Base-by-base conservation (phyloP, 2,888 invertebrate genomes). In the Drosophila pseudotalamancana region DNA sequence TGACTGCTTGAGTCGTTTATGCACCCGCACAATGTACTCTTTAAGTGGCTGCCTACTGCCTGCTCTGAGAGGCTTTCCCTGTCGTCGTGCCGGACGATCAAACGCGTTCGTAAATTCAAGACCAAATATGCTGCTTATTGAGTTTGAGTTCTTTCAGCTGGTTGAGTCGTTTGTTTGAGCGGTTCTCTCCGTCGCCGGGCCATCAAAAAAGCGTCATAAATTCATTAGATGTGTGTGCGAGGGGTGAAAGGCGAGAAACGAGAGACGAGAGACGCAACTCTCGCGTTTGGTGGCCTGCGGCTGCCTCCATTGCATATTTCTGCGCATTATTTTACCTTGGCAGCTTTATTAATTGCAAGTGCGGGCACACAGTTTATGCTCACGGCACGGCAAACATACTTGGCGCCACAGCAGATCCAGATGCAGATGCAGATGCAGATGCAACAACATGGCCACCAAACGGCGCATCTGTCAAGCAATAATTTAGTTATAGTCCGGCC, bases 281-380 rank as follows among this genome's bases (percentile, higher is more conserved):
- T 21, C 6, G 14, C 31, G 21, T 11, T 46, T n/a, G 16, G 45
- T 40, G 43, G 57, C 25, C 32, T 43, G 68, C 42, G 48, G 67
- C 51, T 48, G 51, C 45, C 42, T 71, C 72, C 54, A 69, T 72
- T 66, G 72, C 67, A 77, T 72, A 63, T 72, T 80, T 65, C 63
- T 51, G 61, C 49, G 67, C 75, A 70, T 77, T 77, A 77, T 82
- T 77, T 80, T 77, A 73, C 75, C 76, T 77, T 75, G 82, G 83
- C 83, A 83, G 81, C 72, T 56, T 70, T 79, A 82, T 82, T 77
- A 83, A 81, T 82, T 77, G 72, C 77, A 65, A 67, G 77, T 64
- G 65, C 51, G 53, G 39, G 59, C 53, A 53, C 54, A 61, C 39
- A 59, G 72, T 53, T 79, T 78, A 69, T 72, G 72, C 77, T 54